Conservation (phyloP, 1,140 invertebrate genomes). For the Phymorhynchus buccinoides region DNA sequence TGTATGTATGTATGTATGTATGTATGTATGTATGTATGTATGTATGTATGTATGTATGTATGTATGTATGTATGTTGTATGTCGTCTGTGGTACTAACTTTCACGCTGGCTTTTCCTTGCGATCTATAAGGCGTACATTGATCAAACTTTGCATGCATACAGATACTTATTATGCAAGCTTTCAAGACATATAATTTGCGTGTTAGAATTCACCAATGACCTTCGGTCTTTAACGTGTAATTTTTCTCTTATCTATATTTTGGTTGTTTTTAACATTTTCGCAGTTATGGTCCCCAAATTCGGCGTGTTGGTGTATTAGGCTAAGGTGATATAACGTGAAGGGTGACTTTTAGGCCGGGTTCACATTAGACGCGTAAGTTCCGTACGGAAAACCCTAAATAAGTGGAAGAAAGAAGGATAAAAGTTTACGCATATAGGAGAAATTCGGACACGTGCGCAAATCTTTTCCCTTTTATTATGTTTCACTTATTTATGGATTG, state of each 20-base stretch:
- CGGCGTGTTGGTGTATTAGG: conserved; percentile 46
- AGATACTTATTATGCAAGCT: neutral
- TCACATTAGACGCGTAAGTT: too few relatives aligned
- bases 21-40: neutral
- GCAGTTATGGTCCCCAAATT: too few relatives aligned
- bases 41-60: neutral
- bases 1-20: conserved; percentile 12
- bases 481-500: too few relatives aligned
- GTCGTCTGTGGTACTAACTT: too few relatives aligned
- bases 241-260: neutral
- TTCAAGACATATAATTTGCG: neutral
- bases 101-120: neutral
- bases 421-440: too few relatives aligned
- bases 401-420: too few relatives aligned
- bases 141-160: too few relatives aligned
- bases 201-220: neutral
- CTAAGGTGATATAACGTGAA: neutral
- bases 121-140: neutral
- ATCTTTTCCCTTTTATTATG: too few relatives aligned
- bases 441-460: too few relatives aligned
- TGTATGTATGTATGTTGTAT: neutral
- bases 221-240: too few relatives aligned
- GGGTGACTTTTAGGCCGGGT: too few relatives aligned
- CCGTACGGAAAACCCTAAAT: too few relatives aligned
- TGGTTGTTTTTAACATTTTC: neutral